These are phyloP conservation scores for Arizona elegans DNA, from an alignment of 2,113 vertebrate species.

Conservation along the genomic window DNA sequence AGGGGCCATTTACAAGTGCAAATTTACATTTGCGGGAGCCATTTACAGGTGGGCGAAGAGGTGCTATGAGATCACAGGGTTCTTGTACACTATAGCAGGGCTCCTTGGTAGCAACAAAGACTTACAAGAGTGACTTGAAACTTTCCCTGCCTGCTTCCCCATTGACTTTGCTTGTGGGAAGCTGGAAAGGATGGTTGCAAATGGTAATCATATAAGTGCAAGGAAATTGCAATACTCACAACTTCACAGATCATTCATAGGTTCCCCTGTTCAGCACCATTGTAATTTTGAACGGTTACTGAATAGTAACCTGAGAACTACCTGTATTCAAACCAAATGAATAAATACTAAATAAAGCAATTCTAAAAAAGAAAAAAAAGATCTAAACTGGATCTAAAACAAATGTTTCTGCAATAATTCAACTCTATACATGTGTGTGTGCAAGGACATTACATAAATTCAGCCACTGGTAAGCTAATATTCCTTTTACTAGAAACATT, in stretches of 20 bases:
- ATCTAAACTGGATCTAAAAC: neutral
- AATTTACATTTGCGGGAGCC: no score
- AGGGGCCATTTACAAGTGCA: neutral
- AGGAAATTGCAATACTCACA: neutral
- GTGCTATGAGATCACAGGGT: neutral
- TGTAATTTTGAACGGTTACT: neutral
- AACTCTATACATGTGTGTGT: neutral
- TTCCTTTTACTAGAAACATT: neutral
- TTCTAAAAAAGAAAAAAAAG: neutral
- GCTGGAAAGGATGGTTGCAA: neutral
- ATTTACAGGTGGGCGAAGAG: neutral
- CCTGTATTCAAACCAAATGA: slow-evolving; percentile 5
- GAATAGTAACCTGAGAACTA: neutral
- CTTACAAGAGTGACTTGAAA: neutral
- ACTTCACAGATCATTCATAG: neutral
- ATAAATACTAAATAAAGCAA: neutral
- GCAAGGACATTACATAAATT: neutral
- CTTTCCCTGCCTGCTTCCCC: neutral
- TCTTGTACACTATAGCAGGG: neutral
- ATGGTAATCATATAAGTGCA: neutral
- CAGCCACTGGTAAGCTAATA: neutral
- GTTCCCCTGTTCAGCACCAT: neutral
- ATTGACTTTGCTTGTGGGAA: neutral
- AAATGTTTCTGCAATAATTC: neutral
- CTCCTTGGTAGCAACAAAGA: neutral